Conservation (phyloP, 2,113 vertebrate genomes). For the Notechis scutatus region DNA sequence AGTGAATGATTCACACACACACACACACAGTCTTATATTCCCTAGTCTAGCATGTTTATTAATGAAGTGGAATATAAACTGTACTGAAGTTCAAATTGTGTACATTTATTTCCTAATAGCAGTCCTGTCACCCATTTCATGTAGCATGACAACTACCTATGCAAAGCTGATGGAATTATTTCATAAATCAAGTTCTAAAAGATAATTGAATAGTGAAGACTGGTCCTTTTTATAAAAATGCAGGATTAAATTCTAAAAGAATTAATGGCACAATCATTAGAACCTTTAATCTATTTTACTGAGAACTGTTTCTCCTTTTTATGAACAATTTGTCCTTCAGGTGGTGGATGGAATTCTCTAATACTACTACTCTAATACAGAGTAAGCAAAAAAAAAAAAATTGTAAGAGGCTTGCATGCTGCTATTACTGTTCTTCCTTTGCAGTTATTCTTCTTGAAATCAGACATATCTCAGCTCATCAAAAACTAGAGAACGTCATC, state of each 20-base stretch:
- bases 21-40: neutral
- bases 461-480: neutral
- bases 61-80: conserved; percentile 32
- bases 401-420: neutral
- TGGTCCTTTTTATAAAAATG: conserved; percentile 51
- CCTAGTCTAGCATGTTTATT: conserved; percentile 3
- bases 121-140: conserved; percentile 44
- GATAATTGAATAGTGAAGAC: conserved; percentile 47
- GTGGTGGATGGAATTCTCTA: conserved; percentile 33
- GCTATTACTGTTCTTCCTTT: neutral
- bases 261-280: conserved; percentile 61
- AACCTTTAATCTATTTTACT: conserved; percentile 62
- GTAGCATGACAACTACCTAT: conserved; percentile 48
- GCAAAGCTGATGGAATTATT: conserved; percentile 47
- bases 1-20: neutral
- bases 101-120: conserved; percentile 21
- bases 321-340: conserved; percentile 61
- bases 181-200: conserved; percentile 59
- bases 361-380: conserved; percentile 31
- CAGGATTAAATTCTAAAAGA: conserved; percentile 57
- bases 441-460: neutral
- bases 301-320: conserved; percentile 52
- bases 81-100: conserved; percentile 31
- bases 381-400: conserved; percentile 39
- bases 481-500: neutral